Conservation (phyloP, 2,888 invertebrate species). For the Lingula anatina region DNA sequence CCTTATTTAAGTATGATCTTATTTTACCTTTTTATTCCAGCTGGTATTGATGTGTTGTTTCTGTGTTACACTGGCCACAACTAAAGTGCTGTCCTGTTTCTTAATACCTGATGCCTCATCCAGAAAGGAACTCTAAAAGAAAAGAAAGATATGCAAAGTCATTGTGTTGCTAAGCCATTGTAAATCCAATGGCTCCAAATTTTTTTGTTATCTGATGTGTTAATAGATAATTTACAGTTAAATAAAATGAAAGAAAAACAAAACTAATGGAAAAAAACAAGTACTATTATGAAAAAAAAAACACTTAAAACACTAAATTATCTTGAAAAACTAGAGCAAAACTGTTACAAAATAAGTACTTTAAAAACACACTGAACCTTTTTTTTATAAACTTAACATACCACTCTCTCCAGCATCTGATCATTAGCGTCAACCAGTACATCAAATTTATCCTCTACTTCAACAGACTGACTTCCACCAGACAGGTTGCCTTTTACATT, state of each 20-base stretch:
- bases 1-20: too few relatives aligned
- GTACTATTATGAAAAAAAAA: not conserved
- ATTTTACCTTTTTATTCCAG: slow-evolving; percentile 45
- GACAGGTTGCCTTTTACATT: slow-evolving; percentile 36
- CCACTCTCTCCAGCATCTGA: slow-evolving; percentile 73
- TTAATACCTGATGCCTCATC: slow-evolving; percentile 51
- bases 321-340: not conserved
- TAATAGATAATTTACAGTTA: not conserved
- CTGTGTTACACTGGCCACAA: slow-evolving; percentile 29
- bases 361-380: not conserved
- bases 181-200: too few relatives aligned
- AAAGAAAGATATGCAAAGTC: too few relatives aligned
- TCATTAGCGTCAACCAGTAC: slow-evolving; percentile 79
- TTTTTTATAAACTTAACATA: slow-evolving; percentile 51
- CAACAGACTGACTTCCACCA: slow-evolving; percentile 18
- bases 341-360: not conserved
- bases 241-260: not conserved
- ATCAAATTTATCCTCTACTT: slow-evolving; percentile 61
- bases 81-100: slow-evolving; percentile 42
- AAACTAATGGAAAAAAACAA: not conserved
- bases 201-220: too few relatives aligned
- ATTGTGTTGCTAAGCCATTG: too few relatives aligned
- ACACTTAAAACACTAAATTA: not conserved
- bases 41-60: slow-evolving; percentile 31
- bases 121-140: slow-evolving; percentile 41